Evolutionary conservation across 2,888 invertebrate species (phyloP), one percentile per base, ranked within the genome.

Genomic region (Ichneumoninae sp.): DNA sequence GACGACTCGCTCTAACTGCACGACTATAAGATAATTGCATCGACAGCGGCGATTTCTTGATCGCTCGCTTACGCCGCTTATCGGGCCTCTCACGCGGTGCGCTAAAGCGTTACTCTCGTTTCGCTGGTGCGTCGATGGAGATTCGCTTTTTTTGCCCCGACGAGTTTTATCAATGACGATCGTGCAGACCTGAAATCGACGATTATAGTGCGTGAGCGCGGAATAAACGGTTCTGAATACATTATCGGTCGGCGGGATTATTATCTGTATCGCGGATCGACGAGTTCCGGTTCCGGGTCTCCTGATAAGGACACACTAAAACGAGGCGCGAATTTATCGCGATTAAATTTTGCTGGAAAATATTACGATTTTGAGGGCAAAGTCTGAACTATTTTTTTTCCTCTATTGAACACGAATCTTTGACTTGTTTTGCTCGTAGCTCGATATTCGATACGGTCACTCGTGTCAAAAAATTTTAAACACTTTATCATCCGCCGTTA

Each of bases 21-120:
- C 79, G 66, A 50, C 83, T 57, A 68, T 75, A 36, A 52, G 72
- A 80, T 83, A 83, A 83, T 85, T 83, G 83, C 85, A 57, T 78
- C 75, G 85, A 85, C 85, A 81, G 85, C 65, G 77, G 77, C 82
- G 84, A 82, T 82, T 80, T 80, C 82, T 76, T 66, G 84, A 80
- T 82, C 71, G 71, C 66, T 82, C 68, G 69, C 69, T 75, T 62
- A 19, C 72, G 33, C 65, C 66, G 78, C 74, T 81, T 75, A 79
- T 82, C 74, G 70, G 40, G 40, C 68, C 77, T 68, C 75, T 26
- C 69, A 70, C 40, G 65, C 50, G 70, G 33, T 71, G 54, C 60
- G 36, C 70, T 13, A 74, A 54, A 54, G 54, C 66, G 66, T 77
- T 30, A 72, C 16, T 80, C 65, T 71, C 65, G 47, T 71, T 66